These are phyloP conservation scores for Pilophorus perplexus DNA, from an alignment of 2,888 invertebrate genomes.

Conservation along the genomic window DNA sequence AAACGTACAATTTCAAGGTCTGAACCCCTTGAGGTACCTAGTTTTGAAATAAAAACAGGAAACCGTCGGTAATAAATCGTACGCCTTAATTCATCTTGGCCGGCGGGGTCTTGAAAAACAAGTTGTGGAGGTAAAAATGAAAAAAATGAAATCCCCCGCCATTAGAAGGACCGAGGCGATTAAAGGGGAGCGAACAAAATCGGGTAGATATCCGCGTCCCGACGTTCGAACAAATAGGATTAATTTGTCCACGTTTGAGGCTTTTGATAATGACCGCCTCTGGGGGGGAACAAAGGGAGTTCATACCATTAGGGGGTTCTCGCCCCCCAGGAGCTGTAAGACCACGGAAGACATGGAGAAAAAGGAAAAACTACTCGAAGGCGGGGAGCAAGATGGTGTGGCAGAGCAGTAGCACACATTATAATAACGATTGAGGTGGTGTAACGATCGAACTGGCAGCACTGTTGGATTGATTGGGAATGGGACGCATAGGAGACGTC, in stretches of 20 bases:
- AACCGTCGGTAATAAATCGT: conserved; percentile 33
- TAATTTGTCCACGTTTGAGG: conserved; percentile 30
- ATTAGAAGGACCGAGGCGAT: conserved; percentile 31
- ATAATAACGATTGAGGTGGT: too few relatives aligned
- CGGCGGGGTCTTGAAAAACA: conserved; percentile 4
- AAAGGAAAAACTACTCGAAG: too few relatives aligned
- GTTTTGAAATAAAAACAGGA: conserved; percentile 29
- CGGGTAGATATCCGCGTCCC: conserved; percentile 34
- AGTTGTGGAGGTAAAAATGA: conserved; percentile 30
- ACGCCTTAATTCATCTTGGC: conserved; percentile 28
- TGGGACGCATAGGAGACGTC: too few relatives aligned
- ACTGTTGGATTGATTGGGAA: too few relatives aligned
- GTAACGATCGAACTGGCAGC: too few relatives aligned
- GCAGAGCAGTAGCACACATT: too few relatives aligned
- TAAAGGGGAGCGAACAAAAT: conserved; percentile 37
- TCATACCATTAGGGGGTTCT: too few relatives aligned
- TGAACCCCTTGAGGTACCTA: conserved; percentile 17
- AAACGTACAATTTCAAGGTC: conserved; percentile 15
- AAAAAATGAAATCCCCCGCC: conserved; percentile 32
- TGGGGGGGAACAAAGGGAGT: conserved; percentile 26
- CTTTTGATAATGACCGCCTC: conserved; percentile 17
- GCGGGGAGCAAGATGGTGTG: too few relatives aligned
- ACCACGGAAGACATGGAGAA: too few relatives aligned
- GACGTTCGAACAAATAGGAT: conserved; percentile 28
- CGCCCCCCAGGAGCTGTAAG: too few relatives aligned